These are phyloP conservation scores for Apamea monoglypha DNA, from an alignment of 2,888 invertebrate species.

Conservation along the genomic window DNA sequence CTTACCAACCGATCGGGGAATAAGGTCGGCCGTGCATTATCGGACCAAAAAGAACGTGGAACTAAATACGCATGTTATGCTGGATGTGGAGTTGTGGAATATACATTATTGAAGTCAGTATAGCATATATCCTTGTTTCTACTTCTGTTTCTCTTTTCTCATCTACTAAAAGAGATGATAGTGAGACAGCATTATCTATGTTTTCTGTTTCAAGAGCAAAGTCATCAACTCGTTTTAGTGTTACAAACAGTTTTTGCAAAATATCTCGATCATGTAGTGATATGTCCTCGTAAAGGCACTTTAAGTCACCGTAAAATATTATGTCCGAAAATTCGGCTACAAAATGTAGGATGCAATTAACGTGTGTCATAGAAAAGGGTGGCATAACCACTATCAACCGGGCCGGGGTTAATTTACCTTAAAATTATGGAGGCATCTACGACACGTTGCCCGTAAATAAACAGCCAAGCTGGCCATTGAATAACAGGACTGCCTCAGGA, in stretches of 20 bases:
- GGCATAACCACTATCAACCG: slow-evolving; percentile 60
- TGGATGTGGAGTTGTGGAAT: slow-evolving; percentile 27
- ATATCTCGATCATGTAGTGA: background rate
- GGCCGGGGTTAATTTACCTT: slow-evolving; percentile 62
- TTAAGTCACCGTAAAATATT: slow-evolving; percentile 55
- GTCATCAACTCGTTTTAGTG: slow-evolving; percentile 13
- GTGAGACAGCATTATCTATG: background rate
- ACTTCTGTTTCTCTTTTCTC: background rate
- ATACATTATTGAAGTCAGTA: slow-evolving; percentile 3
- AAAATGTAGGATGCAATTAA: slow-evolving; percentile 65
- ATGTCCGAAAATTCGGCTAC: slow-evolving; percentile 55
- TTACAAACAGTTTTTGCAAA: slow-evolving; percentile 29
- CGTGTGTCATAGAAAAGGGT: slow-evolving; percentile 68
- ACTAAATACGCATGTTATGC: slow-evolving; percentile 39
- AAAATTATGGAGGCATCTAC: slow-evolving; percentile 59
- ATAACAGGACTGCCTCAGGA: slow-evolving; percentile 50
- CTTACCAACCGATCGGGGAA: slow-evolving; percentile 79
- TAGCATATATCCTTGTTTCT: background rate
- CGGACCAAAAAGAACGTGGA: slow-evolving; percentile 61
- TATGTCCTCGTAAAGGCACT: slow-evolving; percentile 36
- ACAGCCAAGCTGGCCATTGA: slow-evolving; percentile 58
- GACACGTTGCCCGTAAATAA: slow-evolving; percentile 58
- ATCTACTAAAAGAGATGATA: background rate
- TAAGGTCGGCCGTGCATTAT: slow-evolving; percentile 77
- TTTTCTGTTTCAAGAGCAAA: slow-evolving; percentile 1